These are phyloP conservation scores for Scolopax rusticola DNA, from an alignment of 2,797 vertebrate species.

Conservation along the genomic window DNA sequence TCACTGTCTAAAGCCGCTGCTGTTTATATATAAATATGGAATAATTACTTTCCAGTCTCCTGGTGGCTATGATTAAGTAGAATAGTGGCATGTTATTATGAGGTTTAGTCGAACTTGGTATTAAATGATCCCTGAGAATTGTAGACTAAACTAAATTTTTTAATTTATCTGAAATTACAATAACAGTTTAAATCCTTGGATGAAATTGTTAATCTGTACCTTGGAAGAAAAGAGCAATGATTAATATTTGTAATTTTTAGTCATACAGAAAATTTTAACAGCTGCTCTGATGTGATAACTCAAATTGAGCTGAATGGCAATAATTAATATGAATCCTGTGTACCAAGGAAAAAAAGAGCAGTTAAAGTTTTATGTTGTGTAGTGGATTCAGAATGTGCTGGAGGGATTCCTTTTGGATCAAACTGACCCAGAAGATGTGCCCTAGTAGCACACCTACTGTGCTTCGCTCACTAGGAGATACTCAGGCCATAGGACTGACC, in stretches of 20 bases:
- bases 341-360: neutral
- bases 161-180: neutral
- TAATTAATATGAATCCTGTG: neutral
- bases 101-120: neutral
- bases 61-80: conserved; percentile 3
- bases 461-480: neutral
- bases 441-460: neutral
- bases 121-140: neutral
- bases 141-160: conserved; percentile 15
- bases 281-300: neutral
- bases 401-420: neutral
- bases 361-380: neutral
- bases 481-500: neutral
- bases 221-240: neutral
- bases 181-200: neutral
- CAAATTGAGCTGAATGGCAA: neutral
- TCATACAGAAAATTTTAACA: neutral
- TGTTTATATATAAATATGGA: conserved; percentile 42
- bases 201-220: neutral
- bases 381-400: neutral
- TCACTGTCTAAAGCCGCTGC: conserved; percentile 8
- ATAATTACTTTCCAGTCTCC: conserved; percentile 22
- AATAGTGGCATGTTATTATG: neutral
- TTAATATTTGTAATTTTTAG: neutral
- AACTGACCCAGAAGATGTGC: neutral